A percentile compares a stretch with the other conserved stretches of the same genome.
These are phyloP conservation scores for Oxytorus armatus DNA, from an alignment of 2,888 invertebrate genomes.

Conservation along the genomic window DNA sequence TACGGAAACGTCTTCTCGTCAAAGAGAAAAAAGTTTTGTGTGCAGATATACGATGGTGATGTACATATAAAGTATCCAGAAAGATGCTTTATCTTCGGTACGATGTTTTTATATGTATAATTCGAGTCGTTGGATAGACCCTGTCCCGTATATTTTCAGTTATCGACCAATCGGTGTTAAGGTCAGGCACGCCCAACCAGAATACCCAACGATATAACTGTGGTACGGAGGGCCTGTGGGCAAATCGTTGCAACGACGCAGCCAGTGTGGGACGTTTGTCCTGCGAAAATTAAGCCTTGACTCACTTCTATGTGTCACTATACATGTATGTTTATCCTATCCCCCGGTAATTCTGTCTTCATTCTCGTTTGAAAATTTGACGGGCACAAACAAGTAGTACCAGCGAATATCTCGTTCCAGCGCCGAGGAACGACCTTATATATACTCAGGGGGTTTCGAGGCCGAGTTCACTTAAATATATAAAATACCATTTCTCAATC, in stretches of 20 bases:
- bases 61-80: background rate
- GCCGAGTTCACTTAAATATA: too few relatives aligned
- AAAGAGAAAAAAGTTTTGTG: constrained; percentile 8
- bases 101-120: constrained; percentile 64
- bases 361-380: too few relatives aligned
- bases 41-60: constrained; percentile 7
- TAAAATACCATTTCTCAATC: too few relatives aligned
- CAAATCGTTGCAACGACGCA: constrained; percentile 38
- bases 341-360: too few relatives aligned
- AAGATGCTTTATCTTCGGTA: constrained; percentile 30
- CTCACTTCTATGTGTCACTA: too few relatives aligned
- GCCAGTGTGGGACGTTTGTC: constrained; percentile 66
- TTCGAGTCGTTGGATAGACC: constrained; percentile 74
- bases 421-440: too few relatives aligned
- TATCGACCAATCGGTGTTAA: constrained; percentile 83
- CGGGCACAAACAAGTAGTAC: too few relatives aligned
- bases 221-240: constrained; percentile 63
- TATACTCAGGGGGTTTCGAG: too few relatives aligned
- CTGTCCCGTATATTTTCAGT: constrained; percentile 79
- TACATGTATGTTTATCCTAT: too few relatives aligned
- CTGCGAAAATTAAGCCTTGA: constrained; percentile 75
- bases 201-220: constrained; percentile 44
- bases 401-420: too few relatives aligned
- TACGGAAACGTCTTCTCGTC: constrained; percentile 5
- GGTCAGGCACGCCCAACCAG: constrained; percentile 77